These are phyloP conservation scores for Metridium senile DNA, from an alignment of 92 coral and sea anemone genomes.

Conservation along the genomic window DNA sequence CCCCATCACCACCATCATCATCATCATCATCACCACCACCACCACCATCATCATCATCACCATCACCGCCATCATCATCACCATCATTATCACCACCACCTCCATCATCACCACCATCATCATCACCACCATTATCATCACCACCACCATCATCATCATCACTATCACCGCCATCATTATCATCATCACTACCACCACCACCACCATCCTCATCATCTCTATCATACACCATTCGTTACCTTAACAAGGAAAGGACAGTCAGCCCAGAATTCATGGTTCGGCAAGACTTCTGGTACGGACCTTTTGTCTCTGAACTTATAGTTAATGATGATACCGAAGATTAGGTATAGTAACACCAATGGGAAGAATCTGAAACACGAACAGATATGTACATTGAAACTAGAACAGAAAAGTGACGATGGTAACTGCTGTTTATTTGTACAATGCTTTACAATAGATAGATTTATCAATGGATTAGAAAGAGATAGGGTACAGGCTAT, in stretches of 20 bases:
- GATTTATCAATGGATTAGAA: too few relatives aligned
- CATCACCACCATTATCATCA: background rate
- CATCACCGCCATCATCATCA: background rate
- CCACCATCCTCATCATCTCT: background rate
- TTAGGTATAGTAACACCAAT: constrained; percentile 43
- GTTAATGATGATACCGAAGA: constrained; percentile 47
- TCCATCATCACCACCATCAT: background rate
- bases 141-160: background rate
- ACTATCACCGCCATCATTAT: background rate
- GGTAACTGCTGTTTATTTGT: too few relatives aligned
- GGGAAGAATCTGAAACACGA: constrained; percentile 42
- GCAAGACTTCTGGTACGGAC: constrained; percentile 43
- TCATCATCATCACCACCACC: too few relatives aligned
- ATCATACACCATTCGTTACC: constrained; percentile 13
- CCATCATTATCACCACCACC: too few relatives aligned
- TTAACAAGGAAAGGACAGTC: constrained; percentile 49
- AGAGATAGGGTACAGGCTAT: too few relatives aligned
- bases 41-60: background rate
- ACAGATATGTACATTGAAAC: background rate
- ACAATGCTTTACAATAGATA: too few relatives aligned
- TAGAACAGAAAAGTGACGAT: too few relatives aligned
- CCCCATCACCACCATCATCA: too few relatives aligned
- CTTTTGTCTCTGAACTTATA: constrained; percentile 29
- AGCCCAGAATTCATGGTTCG: constrained; percentile 54
- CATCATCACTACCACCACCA: background rate